These are phyloP conservation scores for Caprella mutica DNA, from an alignment of 2,888 invertebrate species.

Conservation along the genomic window DNA sequence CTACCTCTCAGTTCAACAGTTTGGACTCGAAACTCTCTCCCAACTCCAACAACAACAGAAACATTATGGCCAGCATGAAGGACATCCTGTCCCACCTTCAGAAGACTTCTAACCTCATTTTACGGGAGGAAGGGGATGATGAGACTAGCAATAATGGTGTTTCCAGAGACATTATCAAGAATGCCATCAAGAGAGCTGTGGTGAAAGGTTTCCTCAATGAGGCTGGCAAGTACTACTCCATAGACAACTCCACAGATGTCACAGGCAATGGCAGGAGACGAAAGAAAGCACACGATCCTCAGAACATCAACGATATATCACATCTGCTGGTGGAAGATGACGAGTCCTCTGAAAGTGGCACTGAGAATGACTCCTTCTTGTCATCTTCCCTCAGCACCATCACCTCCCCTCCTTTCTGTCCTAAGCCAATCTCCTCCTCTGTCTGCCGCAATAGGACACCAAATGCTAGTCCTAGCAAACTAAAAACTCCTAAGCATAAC, in stretches of 20 bases:
- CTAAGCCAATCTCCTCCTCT: too few species aligned
- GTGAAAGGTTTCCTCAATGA: slow-evolving; percentile 30
- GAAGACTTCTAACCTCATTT: background rate
- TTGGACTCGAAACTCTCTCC: slow-evolving; percentile 3
- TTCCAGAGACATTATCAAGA: slow-evolving; percentile 17
- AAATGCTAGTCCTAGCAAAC: too few species aligned
- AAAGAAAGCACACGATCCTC: slow-evolving; percentile 5
- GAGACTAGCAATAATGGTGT: slow-evolving; percentile 8
- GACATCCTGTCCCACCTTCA: slow-evolving; percentile 23
- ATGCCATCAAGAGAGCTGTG: slow-evolving; percentile 30
- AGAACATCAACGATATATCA: slow-evolving; percentile 7
- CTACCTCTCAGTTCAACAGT: background rate
- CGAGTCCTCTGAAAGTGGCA: slow-evolving; percentile 7
- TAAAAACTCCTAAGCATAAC: too few species aligned
- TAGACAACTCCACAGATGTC: slow-evolving; percentile 15
- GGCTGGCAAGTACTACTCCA: slow-evolving; percentile 16
- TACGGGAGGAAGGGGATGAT: slow-evolving; percentile 12
- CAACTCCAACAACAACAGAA: slow-evolving; percentile 8
- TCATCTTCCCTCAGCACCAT: background rate
- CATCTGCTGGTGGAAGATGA: slow-evolving; percentile 9
- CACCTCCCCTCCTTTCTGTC: background rate
- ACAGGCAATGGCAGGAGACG: slow-evolving; percentile 17
- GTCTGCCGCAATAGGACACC: too few species aligned
- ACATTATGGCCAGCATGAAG: slow-evolving; percentile 21
- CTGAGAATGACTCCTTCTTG: background rate